Evolutionary conservation across 2,113 vertebrate genomes (phyloP).

Genomic region (Seriola rivoliana): DNA sequence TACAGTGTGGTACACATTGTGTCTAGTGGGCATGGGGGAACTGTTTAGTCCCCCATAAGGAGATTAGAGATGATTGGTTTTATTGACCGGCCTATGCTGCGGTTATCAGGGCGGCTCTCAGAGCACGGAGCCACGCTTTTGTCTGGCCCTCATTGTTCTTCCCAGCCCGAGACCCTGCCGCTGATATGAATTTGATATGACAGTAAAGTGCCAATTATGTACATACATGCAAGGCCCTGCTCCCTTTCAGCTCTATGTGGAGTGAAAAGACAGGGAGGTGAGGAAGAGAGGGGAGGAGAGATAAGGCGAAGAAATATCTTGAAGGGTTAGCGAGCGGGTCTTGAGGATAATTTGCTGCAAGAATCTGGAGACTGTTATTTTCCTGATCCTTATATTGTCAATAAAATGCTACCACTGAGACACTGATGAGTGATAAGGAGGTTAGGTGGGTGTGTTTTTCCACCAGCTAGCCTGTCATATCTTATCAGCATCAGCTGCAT

Average conservation of each 20-base stretch:
- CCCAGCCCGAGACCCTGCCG: slow-evolving; percentile 52
- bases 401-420: slow-evolving; percentile 62
- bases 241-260: slow-evolving; percentile 62
- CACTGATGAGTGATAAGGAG: slow-evolving; percentile 63
- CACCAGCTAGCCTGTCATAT: slow-evolving; percentile 49
- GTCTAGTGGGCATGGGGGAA: slow-evolving; percentile 66
- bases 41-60: slow-evolving; percentile 76
- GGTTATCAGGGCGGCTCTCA: slow-evolving; percentile 81
- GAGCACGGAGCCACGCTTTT: slow-evolving; percentile 73
- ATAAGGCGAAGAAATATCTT: slow-evolving; percentile 61
- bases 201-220: slow-evolving; percentile 86
- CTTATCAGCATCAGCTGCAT: slow-evolving; percentile 60
- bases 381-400: slow-evolving; percentile 59
- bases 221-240: slow-evolving; percentile 71
- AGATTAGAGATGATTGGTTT: slow-evolving; percentile 87
- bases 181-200: slow-evolving; percentile 86
- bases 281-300: slow-evolving; percentile 50
- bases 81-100: slow-evolving; percentile 83
- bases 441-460: slow-evolving; percentile 28
- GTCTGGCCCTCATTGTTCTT: slow-evolving; percentile 76
- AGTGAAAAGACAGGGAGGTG: slow-evolving; percentile 54
- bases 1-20: slow-evolving; percentile 50
- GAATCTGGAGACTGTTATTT: slow-evolving; percentile 55
- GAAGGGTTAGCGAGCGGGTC: slow-evolving; percentile 42
- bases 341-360: slow-evolving; percentile 52